Percentiles rank a stretch among this genome's conserved stretches.
These are phyloP conservation scores for Oreochromis mossambicus DNA, from an alignment of 2,797 vertebrate species.

Conservation along the genomic window DNA sequence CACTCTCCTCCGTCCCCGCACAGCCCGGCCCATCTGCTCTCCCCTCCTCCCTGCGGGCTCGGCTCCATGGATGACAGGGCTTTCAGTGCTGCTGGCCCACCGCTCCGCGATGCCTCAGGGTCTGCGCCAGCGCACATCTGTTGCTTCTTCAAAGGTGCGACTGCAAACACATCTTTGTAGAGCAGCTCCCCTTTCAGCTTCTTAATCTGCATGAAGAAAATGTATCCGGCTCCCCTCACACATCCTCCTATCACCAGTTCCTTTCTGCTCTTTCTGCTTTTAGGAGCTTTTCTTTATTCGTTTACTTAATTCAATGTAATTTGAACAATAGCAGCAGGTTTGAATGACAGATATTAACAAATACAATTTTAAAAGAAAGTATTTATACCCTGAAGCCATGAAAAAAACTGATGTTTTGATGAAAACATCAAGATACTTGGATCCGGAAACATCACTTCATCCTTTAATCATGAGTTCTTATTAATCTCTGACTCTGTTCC, in stretches of 20 bases:
- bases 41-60: neutral
- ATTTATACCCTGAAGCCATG: neutral
- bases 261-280: neutral
- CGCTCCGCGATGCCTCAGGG: constrained; percentile 20
- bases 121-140: constrained; percentile 36
- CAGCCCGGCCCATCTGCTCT: constrained; percentile 24
- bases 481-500: neutral
- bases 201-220: neutral
- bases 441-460: neutral
- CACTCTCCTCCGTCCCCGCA: neutral
- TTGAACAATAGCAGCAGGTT: neutral
- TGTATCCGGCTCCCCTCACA: neutral
- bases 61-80: constrained; percentile 1
- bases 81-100: constrained; percentile 1
- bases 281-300: neutral
- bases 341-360: neutral
- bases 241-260: neutral
- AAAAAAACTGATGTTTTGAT: neutral
- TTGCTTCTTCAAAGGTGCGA: constrained; percentile 30
- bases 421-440: neutral
- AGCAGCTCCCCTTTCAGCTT: neutral
- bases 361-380: rapidly evolving
- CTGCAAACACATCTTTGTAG: neutral
- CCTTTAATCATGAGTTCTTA: neutral
- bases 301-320: neutral